These are phyloP conservation scores for Eulemur rubriventer DNA, from an alignment of 2,797 vertebrate genomes.

Conservation along the genomic window DNA sequence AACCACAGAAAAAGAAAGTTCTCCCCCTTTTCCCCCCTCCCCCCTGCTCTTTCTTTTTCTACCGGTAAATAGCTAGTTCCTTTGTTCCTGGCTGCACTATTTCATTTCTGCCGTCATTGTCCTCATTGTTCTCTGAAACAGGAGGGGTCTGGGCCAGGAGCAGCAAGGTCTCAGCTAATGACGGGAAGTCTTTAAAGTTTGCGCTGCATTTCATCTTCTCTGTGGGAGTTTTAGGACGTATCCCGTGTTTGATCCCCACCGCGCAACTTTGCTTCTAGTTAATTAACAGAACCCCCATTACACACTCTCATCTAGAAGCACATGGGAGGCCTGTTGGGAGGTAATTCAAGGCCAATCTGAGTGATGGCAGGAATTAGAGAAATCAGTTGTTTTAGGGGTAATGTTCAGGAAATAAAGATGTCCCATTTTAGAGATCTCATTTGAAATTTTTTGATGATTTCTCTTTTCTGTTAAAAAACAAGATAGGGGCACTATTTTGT, in stretches of 20 bases:
- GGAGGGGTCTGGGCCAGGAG: slow-evolving; percentile 93
- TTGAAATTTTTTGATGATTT: slow-evolving; percentile 77
- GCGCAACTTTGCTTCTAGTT: slow-evolving; percentile 93
- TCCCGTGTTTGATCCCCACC: slow-evolving; percentile 96
- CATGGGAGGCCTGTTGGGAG: slow-evolving; percentile 89
- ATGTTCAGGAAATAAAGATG: slow-evolving; percentile 84
- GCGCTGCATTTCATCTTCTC: slow-evolving; percentile 96
- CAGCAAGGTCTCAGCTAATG: slow-evolving; percentile 97
- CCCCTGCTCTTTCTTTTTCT: slow-evolving; percentile 82
- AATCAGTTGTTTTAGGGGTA: slow-evolving; percentile 87
- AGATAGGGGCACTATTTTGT: not conserved
- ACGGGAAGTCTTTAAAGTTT: slow-evolving; percentile 99
- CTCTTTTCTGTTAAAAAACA: slow-evolving; percentile 51
- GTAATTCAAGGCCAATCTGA: slow-evolving; percentile 91
- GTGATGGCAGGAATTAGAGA: slow-evolving; percentile 89
- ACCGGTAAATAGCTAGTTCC: slow-evolving; percentile 89
- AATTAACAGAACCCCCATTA: slow-evolving; percentile 96
- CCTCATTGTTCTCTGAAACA: slow-evolving; percentile 90
- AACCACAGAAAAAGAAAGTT: slow-evolving; percentile 82
- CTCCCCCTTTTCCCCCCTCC: slow-evolving; percentile 66
- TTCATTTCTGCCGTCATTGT: slow-evolving; percentile 90
- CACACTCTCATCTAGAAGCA: slow-evolving; percentile 90
- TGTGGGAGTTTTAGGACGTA: slow-evolving; percentile 94
- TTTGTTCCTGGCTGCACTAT: slow-evolving; percentile 90
- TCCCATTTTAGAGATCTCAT: slow-evolving; percentile 77